Percentiles rank a stretch among this genome's conserved stretches.
These are phyloP conservation scores for Choristoneura rosaceana DNA, from an alignment of 2,888 invertebrate genomes.

Conservation along the genomic window DNA sequence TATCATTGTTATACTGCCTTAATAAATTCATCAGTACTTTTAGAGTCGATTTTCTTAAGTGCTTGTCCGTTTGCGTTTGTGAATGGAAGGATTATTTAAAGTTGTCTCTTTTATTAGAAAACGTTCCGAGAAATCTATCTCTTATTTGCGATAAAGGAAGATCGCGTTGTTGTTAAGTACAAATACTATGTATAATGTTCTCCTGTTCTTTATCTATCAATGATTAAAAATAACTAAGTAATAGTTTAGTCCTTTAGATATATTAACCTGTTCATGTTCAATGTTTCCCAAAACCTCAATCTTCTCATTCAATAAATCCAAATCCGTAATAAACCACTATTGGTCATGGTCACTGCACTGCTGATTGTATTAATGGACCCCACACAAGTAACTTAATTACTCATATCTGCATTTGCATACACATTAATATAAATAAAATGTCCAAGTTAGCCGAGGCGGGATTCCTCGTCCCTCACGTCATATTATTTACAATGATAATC, in stretches of 20 bases:
- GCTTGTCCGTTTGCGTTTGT: slow-evolving; percentile 1
- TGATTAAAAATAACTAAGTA: too few species aligned
- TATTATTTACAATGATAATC: slow-evolving; percentile 57
- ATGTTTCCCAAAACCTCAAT: neutral
- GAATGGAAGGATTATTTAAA: slow-evolving; percentile 3
- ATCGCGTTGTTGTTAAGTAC: too few species aligned
- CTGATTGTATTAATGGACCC: neutral
- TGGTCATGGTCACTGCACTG: neutral
- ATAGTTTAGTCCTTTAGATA: too few species aligned
- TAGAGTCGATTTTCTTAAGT: slow-evolving; percentile 3
- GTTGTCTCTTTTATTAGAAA: neutral
- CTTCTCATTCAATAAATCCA: neutral
- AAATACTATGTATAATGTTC: too few species aligned
- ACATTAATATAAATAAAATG: slow-evolving; percentile 2
- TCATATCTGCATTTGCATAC: neutral
- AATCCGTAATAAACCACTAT: neutral
- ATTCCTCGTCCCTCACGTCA: slow-evolving; percentile 59
- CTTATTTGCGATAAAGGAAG: neutral
- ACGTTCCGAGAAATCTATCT: neutral
- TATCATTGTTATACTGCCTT: neutral
- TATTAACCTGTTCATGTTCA: neutral
- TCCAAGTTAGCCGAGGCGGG: slow-evolving; percentile 42
- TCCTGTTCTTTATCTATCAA: too few species aligned
- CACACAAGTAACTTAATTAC: neutral
- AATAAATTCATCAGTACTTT: slow-evolving; percentile 1